Evolutionary conservation across 2,888 invertebrate species (phyloP), one percentile per base, ranked within the genome.

Genomic region (Drosophila pseudotalamancana): DNA sequence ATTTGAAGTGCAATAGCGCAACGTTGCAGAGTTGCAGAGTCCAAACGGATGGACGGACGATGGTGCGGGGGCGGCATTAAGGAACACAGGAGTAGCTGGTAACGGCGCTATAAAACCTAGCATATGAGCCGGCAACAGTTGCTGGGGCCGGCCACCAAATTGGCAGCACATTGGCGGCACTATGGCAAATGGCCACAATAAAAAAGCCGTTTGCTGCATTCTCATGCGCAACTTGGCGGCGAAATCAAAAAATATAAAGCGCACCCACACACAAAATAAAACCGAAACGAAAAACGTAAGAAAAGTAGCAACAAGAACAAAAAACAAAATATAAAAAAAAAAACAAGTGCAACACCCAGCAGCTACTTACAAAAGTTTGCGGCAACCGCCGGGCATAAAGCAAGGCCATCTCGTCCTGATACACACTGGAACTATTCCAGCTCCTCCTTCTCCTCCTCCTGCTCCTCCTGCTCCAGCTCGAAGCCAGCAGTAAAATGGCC

Each of bases 151-250:
- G 46, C 25, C 50, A 64, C 70, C 64, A 83, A 77, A 87, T 77
- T 80, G 87, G 80, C 81, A 75, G 77, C 74, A 73, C 74, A 77
- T 74, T 74, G 74, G 74, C 63, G 80, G 68, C 69, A 78, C 87
- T 63, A 85, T 82, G 83, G 79, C 85, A 81, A 85, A 87, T 81
- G 76, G 86, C 86, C 80, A 87, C 83, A 85, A 82, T 86, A 88
- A 84, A 81, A 86, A 83, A 88, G 84, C 88, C 84, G 87, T 84
- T 84, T 86, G 88, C 87, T 86, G 88, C 88, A 88, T 83, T 86
- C 84, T 83, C 88, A 83, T 83, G 82, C 88, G 87, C 88, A 70
- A 87, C 73, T 77, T 69, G 72, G 77, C 72, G 72, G 56, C 67
- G 61, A 61, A 65, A 76, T 76, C 77, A 72, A 76, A 61, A 73